Percentiles rank a stretch among this genome's conserved stretches.
Evolutionary conservation across 2,888 invertebrate species (phyloP).

Genomic region (Aplocera efformata): DNA sequence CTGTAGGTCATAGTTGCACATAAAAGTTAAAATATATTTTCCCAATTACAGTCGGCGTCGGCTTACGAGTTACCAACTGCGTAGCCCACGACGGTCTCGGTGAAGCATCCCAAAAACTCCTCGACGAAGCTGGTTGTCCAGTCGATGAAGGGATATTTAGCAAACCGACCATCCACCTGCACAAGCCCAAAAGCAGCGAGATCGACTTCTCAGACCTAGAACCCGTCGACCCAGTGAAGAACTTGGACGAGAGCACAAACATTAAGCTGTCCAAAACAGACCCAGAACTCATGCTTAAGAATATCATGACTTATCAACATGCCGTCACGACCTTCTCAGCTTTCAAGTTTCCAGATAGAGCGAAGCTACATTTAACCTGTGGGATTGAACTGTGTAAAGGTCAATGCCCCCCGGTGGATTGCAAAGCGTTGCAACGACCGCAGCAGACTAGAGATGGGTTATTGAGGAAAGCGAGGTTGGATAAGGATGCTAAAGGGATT

Average conservation of each 20-base stretch:
- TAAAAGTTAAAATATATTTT: background rate
- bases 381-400: constrained; percentile 88
- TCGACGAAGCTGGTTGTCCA: constrained; percentile 88
- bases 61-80: constrained; percentile 88
- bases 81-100: constrained; percentile 89
- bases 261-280: constrained; percentile 54
- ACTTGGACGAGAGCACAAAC: constrained; percentile 50
- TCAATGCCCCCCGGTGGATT: constrained; percentile 83
- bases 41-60: constrained; percentile 82
- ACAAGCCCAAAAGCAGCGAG: constrained; percentile 58
- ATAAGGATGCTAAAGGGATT: constrained; percentile 77
- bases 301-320: constrained; percentile 75
- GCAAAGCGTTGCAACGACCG: constrained; percentile 63
- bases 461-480: constrained; percentile 66
- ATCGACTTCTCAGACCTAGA: constrained; percentile 62
- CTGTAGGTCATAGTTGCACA: no score
- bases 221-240: constrained; percentile 53
- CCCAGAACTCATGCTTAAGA: constrained; percentile 63
- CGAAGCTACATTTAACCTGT: constrained; percentile 88
- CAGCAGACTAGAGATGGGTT: constrained; percentile 71
- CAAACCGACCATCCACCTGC: constrained; percentile 68
- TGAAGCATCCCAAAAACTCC: constrained; percentile 86
- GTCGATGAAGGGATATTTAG: constrained; percentile 84
- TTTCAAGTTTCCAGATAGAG: constrained; percentile 90
- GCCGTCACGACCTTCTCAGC: constrained; percentile 86